phyloP scores from a whole-genome alignment of 2,888 invertebrate species.

The Erebia ligea region DNA sequence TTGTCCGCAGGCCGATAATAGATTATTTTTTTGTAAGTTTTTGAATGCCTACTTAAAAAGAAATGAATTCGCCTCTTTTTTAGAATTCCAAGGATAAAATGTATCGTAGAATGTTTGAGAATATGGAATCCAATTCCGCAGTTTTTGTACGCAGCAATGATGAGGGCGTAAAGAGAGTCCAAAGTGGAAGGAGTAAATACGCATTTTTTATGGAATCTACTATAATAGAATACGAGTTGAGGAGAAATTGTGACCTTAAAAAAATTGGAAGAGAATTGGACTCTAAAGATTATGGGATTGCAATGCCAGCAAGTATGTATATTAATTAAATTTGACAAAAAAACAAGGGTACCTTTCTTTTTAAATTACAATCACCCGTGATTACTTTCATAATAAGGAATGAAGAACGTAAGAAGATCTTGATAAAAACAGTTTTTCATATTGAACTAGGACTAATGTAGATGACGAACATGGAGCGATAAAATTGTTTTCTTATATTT shows the following conservation, averaged over 20 bases:
- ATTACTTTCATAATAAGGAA: too few relatives aligned
- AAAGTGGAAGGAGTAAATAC: slow-evolving; percentile 82
- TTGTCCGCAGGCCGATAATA: too few relatives aligned
- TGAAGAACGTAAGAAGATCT: too few relatives aligned
- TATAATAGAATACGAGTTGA: slow-evolving; percentile 94
- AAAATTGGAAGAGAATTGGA: slow-evolving; percentile 93
- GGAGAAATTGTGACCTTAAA: slow-evolving; percentile 90
- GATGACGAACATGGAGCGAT: too few relatives aligned
- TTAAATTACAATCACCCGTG: too few relatives aligned
- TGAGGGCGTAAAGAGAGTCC: slow-evolving; percentile 93
- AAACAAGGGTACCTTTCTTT: too few relatives aligned
- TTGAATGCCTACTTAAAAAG: not conserved
- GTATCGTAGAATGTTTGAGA: slow-evolving; percentile 94
- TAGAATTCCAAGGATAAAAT: slow-evolving; percentile 91
- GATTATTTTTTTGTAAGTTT: too few relatives aligned
- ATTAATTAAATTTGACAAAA: not conserved
- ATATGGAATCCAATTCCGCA: slow-evolving; percentile 91
- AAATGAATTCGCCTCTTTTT: not conserved
- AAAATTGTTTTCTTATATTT: slow-evolving; percentile 7
- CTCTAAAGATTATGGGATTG: slow-evolving; percentile 92
- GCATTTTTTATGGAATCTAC: slow-evolving; percentile 99
- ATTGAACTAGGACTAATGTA: too few relatives aligned
- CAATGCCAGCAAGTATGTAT: slow-evolving; percentile 90
- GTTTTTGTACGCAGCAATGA: slow-evolving; percentile 90
- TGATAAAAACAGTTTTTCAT: not conserved